A percentile compares a stretch with the other conserved stretches of the same genome.
phyloP scores from a whole-genome alignment of 1,140 invertebrate species.

The Camponotus vicinus region DNA sequence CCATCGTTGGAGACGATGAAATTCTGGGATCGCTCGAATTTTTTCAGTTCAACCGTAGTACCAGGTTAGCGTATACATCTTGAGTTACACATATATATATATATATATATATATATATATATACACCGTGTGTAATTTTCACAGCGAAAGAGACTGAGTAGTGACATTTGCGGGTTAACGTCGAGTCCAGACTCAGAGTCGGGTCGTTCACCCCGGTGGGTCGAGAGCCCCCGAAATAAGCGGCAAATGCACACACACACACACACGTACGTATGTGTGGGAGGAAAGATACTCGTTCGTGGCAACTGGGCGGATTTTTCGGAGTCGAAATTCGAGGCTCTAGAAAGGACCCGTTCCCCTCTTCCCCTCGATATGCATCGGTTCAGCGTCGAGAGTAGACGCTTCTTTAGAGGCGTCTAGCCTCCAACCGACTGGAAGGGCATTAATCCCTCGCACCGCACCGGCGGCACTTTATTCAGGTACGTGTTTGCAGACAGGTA shows the following conservation, averaged over 20 bases:
- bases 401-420: slow-evolving; percentile 25
- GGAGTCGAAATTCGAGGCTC: too few relatives aligned
- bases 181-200: slow-evolving; percentile 17
- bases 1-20: background rate
- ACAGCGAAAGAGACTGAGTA: slow-evolving; percentile 2
- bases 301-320: slow-evolving; percentile 12
- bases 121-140: background rate
- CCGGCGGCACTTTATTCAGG: slow-evolving; percentile 58
- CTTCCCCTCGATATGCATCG: too few relatives aligned
- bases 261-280: too few relatives aligned
- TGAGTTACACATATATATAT: background rate
- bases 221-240: slow-evolving; percentile 49
- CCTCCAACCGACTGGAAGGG: slow-evolving; percentile 64
- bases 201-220: slow-evolving; percentile 45
- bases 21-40: background rate
- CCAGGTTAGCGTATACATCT: slow-evolving; percentile 2
- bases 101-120: too few relatives aligned
- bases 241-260: slow-evolving; percentile 8
- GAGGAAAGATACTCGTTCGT: background rate
- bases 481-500: slow-evolving; percentile 72
- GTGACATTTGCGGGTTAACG: slow-evolving; percentile 46
- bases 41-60: background rate
- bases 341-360: background rate
- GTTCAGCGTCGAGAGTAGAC: too few relatives aligned
- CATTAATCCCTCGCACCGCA: slow-evolving; percentile 69